Evolutionary conservation across 2,888 invertebrate genomes (phyloP), one percentile per base, ranked within the genome.

Genomic region (Aphodius granarius): DNA sequence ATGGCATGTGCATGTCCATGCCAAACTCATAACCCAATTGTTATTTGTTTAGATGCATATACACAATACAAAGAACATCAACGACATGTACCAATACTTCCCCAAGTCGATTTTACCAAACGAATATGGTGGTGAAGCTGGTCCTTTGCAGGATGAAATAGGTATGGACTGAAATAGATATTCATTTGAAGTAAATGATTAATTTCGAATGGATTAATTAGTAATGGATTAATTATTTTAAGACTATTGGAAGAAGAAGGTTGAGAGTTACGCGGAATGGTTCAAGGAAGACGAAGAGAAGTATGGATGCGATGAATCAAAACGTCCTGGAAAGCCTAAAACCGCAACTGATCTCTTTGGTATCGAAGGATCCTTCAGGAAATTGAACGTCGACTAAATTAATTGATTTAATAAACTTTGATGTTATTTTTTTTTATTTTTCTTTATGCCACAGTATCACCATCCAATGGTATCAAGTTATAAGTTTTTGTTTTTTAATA

Each of bases 101-200:
- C 91, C 92, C 0, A 89, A 89, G 79, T 88, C 89, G 2, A 86
- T 90, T 68, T 85, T 93, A 68, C 93, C 93, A 0, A 84, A 84
- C 5, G 93, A 93, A 82, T 93, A 93, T 82, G 93, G 93, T 9
- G 93, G 93, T 0, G 88, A 88, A 9, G 91, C 89, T 23, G 90
- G 90, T 0, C 86, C 89, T 19, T 84, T 90, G 62, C 85, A 88
- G 78, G 88, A 89, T 78, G 81, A 91, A 66, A 88, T 86, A 75
- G 88, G 91, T 90, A 83, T 13, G 66, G 22, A 43, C n/a, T n/a
- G 17, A 20, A 9, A 70, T 65, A 13, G 3, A 3, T 65, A 0
- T 13, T 19, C 4, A 70, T 5, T 20, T 70, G 5, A 3, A 66
- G 15, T 17, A 16, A n/a, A 0, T 66, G 3, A 66, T 66, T 66